Percentiles rank a stretch among this genome's conserved stretches.
These are phyloP conservation scores for Smithornis capensis DNA, from an alignment of 2,113 vertebrate genomes.

Conservation along the genomic window DNA sequence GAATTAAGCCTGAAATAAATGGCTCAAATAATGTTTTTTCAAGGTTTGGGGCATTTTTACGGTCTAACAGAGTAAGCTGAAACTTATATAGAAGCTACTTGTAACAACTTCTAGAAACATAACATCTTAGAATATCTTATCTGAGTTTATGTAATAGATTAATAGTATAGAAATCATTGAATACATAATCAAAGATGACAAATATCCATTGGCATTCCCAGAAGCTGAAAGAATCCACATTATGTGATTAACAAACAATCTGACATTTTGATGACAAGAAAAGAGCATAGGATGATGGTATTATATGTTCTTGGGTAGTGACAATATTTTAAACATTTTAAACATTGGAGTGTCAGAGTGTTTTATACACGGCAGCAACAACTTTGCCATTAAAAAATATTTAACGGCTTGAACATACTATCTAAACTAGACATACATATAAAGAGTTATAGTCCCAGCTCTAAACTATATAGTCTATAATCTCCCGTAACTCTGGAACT, in stretches of 20 bases:
- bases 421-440: not conserved
- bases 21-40: not conserved
- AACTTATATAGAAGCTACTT: not conserved
- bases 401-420: not conserved
- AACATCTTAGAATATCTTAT: not conserved
- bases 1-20: not conserved
- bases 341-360: not conserved
- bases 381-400: not conserved
- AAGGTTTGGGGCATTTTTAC: not conserved
- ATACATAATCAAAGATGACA: not conserved
- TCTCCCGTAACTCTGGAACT: not conserved
- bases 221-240: not conserved
- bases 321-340: not conserved
- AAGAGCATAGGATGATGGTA: not conserved
- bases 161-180: not conserved
- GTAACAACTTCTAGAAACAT: not conserved
- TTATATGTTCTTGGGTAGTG: not conserved
- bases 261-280: not conserved
- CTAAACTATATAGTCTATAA: not conserved
- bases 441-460: not conserved
- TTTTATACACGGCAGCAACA: not conserved
- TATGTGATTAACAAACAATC: not conserved
- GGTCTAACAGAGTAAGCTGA: not conserved
- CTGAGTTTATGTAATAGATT: not conserved
- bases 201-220: not conserved